phyloP scores from a whole-genome alignment of 2,797 vertebrate genomes.

The Gymnoscopelus microlampas region DNA sequence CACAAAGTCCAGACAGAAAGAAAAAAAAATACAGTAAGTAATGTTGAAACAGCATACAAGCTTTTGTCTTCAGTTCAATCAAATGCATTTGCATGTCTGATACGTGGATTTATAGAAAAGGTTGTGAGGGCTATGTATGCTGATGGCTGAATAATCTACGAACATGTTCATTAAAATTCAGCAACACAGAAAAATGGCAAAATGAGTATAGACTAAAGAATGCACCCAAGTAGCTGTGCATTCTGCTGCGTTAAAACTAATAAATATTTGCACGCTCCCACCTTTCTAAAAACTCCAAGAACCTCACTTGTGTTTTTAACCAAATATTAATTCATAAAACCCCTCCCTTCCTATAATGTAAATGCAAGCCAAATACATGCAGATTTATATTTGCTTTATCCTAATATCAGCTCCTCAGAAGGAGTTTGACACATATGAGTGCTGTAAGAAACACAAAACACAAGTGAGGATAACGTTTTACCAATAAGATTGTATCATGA shows the following conservation, averaged over 20 bases:
- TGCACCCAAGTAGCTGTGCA: constrained; percentile 81
- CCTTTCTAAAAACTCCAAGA: constrained; percentile 84
- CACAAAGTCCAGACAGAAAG: constrained; percentile 89
- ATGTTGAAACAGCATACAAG: constrained; percentile 92
- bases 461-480: constrained; percentile 57
- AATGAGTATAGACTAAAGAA: constrained; percentile 81
- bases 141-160: constrained; percentile 80
- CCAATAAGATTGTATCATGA: constrained; percentile 51
- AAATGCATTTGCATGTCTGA: constrained; percentile 89
- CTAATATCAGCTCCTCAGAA: constrained; percentile 42
- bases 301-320: constrained; percentile 84
- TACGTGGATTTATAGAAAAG: constrained; percentile 84
- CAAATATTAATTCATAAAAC: constrained; percentile 81
- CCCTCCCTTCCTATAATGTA: constrained; percentile 67
- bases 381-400: constrained; percentile 32
- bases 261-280: constrained; percentile 96
- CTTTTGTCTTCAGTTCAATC: constrained; percentile 86
- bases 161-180: constrained; percentile 76
- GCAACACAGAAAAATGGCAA: constrained; percentile 80
- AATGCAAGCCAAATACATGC: constrained; percentile 68
- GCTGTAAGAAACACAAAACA: constrained; percentile 51
- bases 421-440: constrained; percentile 54
- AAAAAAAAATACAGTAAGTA: constrained; percentile 91
- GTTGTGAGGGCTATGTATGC: constrained; percentile 82
- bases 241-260: constrained; percentile 87